phyloP scores from a whole-genome alignment of 2,888 invertebrate genomes.

The Globia sparganii region DNA sequence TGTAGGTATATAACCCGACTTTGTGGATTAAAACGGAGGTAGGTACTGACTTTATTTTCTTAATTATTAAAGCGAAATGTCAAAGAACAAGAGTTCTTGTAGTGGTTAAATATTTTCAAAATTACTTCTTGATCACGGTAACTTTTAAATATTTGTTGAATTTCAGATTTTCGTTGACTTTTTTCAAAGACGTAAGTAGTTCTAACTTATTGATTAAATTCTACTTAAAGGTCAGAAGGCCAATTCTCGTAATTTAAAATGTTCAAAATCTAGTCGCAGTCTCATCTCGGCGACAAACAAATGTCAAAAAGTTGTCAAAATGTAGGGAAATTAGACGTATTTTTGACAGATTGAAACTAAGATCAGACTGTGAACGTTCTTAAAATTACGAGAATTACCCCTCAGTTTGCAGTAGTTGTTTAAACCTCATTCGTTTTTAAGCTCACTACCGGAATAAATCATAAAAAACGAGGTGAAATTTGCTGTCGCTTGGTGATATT shows the following conservation, averaged over 20 bases:
- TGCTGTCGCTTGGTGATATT: background rate
- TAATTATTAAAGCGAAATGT: background rate
- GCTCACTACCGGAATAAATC: constrained; percentile 6
- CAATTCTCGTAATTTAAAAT: too few species aligned
- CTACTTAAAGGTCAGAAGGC: constrained; percentile 22
- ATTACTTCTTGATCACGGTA: background rate
- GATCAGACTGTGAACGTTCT: too few species aligned
- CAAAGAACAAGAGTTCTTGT: background rate
- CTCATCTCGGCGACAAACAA: too few species aligned
- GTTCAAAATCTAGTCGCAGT: too few species aligned
- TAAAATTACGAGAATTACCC: too few species aligned
- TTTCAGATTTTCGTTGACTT: background rate
- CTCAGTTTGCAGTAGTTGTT: background rate
- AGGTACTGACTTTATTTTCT: background rate
- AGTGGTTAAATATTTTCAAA: constrained; percentile 14
- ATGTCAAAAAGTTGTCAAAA: too few species aligned
- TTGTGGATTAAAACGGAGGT: too few species aligned
- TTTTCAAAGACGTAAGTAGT: constrained; percentile 1
- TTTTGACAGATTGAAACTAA: too few species aligned
- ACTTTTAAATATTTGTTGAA: background rate
- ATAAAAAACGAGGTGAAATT: background rate
- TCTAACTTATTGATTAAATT: constrained; percentile 40
- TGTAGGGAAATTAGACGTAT: too few species aligned
- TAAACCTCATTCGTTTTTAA: background rate
- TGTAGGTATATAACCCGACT: too few species aligned